Evolutionary conservation across 2,113 vertebrate genomes (phyloP).

Genomic region (Haemorhous mexicanus): DNA sequence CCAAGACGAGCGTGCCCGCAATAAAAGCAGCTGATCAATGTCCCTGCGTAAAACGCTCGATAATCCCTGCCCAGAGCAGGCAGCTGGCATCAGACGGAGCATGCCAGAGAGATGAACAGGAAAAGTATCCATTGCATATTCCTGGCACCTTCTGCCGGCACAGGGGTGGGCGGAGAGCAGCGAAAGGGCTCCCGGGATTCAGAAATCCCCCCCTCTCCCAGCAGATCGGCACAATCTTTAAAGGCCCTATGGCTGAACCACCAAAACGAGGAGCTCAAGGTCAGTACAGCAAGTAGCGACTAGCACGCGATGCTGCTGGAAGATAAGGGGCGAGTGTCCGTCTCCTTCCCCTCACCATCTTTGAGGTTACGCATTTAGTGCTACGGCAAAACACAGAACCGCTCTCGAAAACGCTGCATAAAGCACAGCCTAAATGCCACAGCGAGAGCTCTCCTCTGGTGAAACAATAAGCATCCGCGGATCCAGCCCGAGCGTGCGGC

Average conservation of each 20-base stretch:
- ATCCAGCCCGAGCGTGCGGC: background rate
- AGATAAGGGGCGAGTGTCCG: background rate
- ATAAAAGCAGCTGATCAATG: constrained; percentile 45
- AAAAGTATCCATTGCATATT: constrained; percentile 6
- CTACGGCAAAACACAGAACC: rapidly evolving
- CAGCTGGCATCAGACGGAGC: background rate
- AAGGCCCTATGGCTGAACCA: background rate
- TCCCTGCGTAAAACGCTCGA: background rate
- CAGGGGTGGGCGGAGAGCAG: background rate
- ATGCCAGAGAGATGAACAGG: background rate
- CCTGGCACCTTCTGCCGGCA: constrained; percentile 12
- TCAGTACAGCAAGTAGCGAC: background rate
- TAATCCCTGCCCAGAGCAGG: constrained; percentile 11
- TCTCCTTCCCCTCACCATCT: background rate
- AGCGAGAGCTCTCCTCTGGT: background rate
- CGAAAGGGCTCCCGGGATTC: background rate
- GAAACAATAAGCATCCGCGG: background rate
- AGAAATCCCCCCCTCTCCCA: background rate
- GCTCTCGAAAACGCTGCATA: background rate
- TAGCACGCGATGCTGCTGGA: rapidly evolving
- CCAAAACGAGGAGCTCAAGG: background rate
- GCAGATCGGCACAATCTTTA: background rate
- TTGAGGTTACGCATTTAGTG: background rate
- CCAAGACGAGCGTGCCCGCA: background rate
- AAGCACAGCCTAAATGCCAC: background rate